phyloP scores from a whole-genome alignment of 2,797 vertebrate species.

The Molossus molossus region DNA sequence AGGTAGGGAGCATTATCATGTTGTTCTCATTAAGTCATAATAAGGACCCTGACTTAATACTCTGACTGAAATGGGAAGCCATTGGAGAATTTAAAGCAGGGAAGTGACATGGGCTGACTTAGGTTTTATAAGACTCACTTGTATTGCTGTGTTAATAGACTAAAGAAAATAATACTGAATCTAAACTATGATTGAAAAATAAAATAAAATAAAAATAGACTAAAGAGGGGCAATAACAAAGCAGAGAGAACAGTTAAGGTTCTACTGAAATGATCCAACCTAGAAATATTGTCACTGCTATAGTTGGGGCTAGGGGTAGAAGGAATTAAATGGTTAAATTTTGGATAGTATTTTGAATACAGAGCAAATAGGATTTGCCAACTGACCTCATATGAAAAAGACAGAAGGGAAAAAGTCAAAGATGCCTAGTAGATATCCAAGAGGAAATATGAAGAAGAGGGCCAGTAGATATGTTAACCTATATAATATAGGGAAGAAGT shows the following conservation, averaged over 20 bases:
- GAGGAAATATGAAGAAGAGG: background rate
- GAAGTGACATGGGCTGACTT: background rate
- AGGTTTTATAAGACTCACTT: constrained; percentile 7
- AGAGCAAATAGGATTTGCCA: background rate
- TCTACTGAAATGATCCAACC: background rate
- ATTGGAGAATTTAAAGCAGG: background rate
- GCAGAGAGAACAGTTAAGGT: constrained; percentile 1
- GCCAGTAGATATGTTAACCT: background rate
- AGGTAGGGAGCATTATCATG: background rate
- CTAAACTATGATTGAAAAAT: background rate
- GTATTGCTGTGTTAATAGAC: background rate
- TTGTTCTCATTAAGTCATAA: background rate
- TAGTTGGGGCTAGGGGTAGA: background rate
- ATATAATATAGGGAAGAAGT: background rate
- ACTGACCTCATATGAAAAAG: constrained; percentile 6
- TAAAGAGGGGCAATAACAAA: background rate
- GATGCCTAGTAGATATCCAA: background rate
- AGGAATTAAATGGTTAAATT: constrained; percentile 1
- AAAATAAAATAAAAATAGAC: background rate
- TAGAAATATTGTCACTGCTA: background rate
- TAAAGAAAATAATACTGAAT: background rate
- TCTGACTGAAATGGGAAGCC: constrained; percentile 1
- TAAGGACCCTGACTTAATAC: background rate
- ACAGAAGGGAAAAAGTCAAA: background rate
- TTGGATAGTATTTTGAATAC: background rate